Evolutionary conservation across 2,888 invertebrate species (phyloP).

Genomic region (Frankliniella fusca): DNA sequence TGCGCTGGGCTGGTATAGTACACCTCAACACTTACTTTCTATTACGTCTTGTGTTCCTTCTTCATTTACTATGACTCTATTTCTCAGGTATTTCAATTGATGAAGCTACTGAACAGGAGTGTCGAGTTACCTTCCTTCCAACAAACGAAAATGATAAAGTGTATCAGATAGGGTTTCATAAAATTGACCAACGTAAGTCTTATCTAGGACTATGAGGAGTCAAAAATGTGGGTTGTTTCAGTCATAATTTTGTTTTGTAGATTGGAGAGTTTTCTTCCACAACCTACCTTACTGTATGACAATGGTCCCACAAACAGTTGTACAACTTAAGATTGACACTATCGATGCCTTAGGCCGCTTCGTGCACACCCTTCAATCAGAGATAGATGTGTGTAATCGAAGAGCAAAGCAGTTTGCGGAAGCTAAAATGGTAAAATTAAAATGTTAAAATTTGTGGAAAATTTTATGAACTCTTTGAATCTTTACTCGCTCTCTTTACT

Average conservation of each 20-base stretch:
- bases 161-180: neutral
- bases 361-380: neutral
- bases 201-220: neutral
- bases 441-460: neutral
- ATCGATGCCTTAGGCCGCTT: neutral
- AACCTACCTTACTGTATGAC: neutral
- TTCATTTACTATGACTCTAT: neutral
- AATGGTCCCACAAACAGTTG: neutral
- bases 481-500: neutral
- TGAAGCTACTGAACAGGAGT: neutral
- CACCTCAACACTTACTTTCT: neutral
- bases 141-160: neutral
- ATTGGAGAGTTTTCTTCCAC: neutral
- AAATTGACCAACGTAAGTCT: neutral
- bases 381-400: neutral
- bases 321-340: neutral
- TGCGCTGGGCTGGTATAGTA: neutral
- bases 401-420: neutral
- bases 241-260: neutral
- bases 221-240: neutral
- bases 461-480: neutral
- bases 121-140: neutral
- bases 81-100: neutral
- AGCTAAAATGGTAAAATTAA: neutral
- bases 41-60: neutral